Evolutionary conservation across 2,797 vertebrate genomes (phyloP).

Genomic region (Lithobates sylvaticus): DNA sequence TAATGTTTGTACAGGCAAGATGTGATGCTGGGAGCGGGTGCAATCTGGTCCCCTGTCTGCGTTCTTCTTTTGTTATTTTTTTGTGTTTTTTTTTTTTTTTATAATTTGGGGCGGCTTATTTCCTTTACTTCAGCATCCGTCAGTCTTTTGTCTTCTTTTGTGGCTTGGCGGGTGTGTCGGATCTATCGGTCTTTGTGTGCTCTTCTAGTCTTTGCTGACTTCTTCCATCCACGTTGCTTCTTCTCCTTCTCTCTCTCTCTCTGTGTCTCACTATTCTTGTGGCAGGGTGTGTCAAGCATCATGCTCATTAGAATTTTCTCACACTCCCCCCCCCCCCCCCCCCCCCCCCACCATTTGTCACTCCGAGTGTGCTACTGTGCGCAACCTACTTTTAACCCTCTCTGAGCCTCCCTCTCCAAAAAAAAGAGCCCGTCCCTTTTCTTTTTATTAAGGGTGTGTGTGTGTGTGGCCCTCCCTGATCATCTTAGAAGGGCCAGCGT

Average conservation of each 20-base stretch:
- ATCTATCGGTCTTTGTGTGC: background rate
- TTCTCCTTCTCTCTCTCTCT: background rate
- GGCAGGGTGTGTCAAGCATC: conserved; percentile 22
- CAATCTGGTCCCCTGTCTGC: background rate
- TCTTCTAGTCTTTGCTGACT: background rate
- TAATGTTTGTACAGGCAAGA: conserved; percentile 14
- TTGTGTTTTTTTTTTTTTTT: too few species aligned
- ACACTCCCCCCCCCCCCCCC: conserved; percentile 3
- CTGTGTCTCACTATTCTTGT: background rate
- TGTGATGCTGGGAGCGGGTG: conserved; percentile 6
- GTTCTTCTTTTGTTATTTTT: conserved; percentile 1
- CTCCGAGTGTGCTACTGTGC: background rate
- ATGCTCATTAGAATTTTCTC: conserved; percentile 29
- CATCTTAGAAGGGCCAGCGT: too few species aligned
- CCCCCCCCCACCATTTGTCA: background rate
- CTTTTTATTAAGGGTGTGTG: too few species aligned
- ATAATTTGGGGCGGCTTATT: background rate
- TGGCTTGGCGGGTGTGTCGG: conserved; percentile 12
- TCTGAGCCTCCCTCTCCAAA: background rate
- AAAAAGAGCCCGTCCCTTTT: too few species aligned
- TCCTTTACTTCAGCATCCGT: background rate
- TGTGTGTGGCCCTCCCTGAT: too few species aligned
- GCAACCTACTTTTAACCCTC: background rate
- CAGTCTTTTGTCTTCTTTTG: background rate
- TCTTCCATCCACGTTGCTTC: background rate